Percentiles rank a stretch among this genome's conserved stretches.
phyloP scores from a whole-genome alignment of 2,797 vertebrate genomes.

The Myotis myotis region DNA sequence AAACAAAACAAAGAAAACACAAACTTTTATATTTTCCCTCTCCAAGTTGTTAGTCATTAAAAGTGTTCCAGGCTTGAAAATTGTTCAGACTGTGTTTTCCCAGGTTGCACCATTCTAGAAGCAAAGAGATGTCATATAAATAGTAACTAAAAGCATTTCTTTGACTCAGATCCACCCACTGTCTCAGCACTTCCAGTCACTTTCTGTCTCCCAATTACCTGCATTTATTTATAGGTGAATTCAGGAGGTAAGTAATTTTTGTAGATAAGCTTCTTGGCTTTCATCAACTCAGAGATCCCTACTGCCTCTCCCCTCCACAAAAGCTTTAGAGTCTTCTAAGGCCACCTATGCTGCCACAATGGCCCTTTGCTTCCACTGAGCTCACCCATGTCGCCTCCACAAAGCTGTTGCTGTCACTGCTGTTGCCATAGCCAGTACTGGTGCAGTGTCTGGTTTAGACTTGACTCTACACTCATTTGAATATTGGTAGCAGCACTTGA shows the following conservation, averaged over 20 bases:
- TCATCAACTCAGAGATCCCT: background rate
- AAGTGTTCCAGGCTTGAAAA: constrained; percentile 36
- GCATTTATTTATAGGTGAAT: constrained; percentile 5
- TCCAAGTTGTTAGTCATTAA: background rate
- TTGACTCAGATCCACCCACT: background rate
- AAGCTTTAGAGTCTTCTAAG: background rate
- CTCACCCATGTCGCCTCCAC: background rate
- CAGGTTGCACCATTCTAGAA: background rate
- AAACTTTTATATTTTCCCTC: background rate
- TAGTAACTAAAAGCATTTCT: constrained; percentile 48
- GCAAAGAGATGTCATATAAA: background rate
- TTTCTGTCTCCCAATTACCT: constrained; percentile 16
- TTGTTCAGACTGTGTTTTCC: background rate
- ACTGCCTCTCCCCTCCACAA: background rate
- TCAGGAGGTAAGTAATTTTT: background rate
- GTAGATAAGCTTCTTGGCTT: background rate
- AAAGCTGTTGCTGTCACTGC: background rate
- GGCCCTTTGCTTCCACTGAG: background rate
- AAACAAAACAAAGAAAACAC: no score
- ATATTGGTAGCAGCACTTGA: background rate
- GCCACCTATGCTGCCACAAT: background rate
- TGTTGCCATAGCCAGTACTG: background rate
- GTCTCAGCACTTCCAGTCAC: background rate
- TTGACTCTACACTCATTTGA: background rate
- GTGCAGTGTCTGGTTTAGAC: background rate